A percentile compares a stretch with the other conserved stretches of the same genome.
phyloP scores from a whole-genome alignment of 2,888 invertebrate species.

The Aspidiotus rigidus region DNA sequence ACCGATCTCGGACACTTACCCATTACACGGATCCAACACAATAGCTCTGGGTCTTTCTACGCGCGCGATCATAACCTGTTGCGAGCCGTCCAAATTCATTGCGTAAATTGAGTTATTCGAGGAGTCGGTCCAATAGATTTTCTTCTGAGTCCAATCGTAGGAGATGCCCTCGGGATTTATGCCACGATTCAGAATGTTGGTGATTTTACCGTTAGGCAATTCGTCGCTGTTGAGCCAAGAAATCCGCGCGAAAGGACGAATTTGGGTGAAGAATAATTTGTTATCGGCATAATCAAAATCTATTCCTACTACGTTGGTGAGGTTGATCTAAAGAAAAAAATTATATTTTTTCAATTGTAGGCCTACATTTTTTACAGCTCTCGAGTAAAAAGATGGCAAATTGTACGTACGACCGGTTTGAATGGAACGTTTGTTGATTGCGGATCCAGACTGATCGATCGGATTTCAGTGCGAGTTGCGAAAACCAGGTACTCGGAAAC shows the following conservation, averaged over 20 bases:
- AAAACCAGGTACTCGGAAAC: slow-evolving; percentile 87
- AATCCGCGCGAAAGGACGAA: slow-evolving; percentile 80
- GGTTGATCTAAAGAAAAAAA: slow-evolving; percentile 49
- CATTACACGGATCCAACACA: slow-evolving; percentile 93
- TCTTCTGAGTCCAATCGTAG: slow-evolving; percentile 96
- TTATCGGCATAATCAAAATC: slow-evolving; percentile 89
- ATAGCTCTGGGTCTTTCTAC: slow-evolving; percentile 91
- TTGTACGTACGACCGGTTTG: slow-evolving; percentile 53
- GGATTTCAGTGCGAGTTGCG: slow-evolving; percentile 86
- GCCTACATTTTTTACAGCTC: too few relatives aligned
- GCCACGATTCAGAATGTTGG: slow-evolving; percentile 62
- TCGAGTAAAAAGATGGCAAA: too few relatives aligned
- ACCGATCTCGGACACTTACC: slow-evolving; percentile 43
- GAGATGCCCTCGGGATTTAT: slow-evolving; percentile 90
- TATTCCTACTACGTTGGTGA: slow-evolving; percentile 88
- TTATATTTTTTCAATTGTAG: neutral
- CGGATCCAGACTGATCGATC: slow-evolving; percentile 81
- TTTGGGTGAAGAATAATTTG: slow-evolving; percentile 84
- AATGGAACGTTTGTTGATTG: slow-evolving; percentile 73
- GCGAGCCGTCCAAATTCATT: slow-evolving; percentile 80
- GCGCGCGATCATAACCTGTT: slow-evolving; percentile 81
- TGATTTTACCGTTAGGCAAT: slow-evolving; percentile 55
- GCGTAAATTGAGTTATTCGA: slow-evolving; percentile 89
- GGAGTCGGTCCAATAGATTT: slow-evolving; percentile 96
- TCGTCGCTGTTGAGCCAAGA: slow-evolving; percentile 67